Conservation (phyloP, 2,113 vertebrate genomes). For the Arizona elegans region DNA sequence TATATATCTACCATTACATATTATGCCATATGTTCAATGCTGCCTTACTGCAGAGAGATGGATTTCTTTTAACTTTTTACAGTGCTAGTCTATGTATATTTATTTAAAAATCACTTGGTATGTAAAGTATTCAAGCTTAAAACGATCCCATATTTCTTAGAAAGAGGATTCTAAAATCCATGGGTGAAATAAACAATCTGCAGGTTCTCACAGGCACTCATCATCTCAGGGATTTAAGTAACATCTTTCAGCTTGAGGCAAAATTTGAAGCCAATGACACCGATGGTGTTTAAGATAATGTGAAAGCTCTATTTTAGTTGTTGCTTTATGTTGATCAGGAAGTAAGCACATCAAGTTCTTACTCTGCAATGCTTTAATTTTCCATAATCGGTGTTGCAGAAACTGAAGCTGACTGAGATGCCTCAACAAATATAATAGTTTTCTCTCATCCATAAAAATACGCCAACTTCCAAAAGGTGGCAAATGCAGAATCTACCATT, state of each 20-base stretch:
- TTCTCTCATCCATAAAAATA: neutral
- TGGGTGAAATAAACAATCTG: neutral
- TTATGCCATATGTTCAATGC: conserved; percentile 11
- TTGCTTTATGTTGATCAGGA: neutral
- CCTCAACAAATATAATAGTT: neutral
- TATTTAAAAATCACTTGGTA: neutral
- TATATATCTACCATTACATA: neutral
- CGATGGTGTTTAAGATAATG: neutral
- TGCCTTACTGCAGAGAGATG: conserved; percentile 15
- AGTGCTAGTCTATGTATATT: neutral
- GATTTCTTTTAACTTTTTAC: neutral
- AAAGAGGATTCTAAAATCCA: neutral
- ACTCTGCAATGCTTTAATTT: neutral
- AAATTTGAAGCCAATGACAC: neutral
- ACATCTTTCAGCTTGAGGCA: neutral
- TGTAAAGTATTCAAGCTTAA: neutral
- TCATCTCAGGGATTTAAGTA: neutral
- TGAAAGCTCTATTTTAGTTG: neutral
- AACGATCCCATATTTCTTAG: neutral
- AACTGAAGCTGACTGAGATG: neutral
- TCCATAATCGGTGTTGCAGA: neutral
- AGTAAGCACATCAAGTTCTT: too few species aligned
- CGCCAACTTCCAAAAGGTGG: neutral
- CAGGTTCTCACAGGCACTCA: neutral
- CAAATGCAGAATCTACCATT: neutral